Conservation (phyloP, 2,888 invertebrate genomes). For the Beris chalybata region DNA sequence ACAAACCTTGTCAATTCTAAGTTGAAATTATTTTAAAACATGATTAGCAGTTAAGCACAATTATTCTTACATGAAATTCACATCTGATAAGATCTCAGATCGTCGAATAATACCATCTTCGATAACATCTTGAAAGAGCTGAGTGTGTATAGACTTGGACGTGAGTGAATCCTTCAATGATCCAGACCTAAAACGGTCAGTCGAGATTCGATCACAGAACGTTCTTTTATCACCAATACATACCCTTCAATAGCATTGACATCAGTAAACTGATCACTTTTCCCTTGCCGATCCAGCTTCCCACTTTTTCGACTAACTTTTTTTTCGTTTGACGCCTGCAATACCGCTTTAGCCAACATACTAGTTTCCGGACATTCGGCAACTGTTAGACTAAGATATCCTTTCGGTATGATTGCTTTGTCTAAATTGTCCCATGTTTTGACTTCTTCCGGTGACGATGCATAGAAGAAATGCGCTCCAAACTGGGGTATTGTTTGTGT, state of each 20-base stretch:
- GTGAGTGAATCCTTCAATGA: too few relatives aligned
- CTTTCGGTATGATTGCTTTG: slow-evolving; percentile 50
- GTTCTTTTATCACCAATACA: neutral
- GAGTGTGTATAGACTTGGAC: too few relatives aligned
- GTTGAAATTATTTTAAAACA: neutral
- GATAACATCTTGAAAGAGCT: too few relatives aligned
- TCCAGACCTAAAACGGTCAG: too few relatives aligned
- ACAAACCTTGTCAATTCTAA: neutral
- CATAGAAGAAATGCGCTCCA: slow-evolving; percentile 60
- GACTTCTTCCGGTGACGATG: slow-evolving; percentile 56
- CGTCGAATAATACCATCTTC: too few relatives aligned
- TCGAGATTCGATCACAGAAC: too few relatives aligned
- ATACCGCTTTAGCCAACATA: slow-evolving; percentile 25
- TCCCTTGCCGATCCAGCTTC: neutral
- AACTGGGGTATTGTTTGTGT: slow-evolving; percentile 58
- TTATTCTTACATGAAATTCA: too few relatives aligned
- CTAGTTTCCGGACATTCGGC: slow-evolving; percentile 33
- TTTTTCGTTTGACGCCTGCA: neutral
- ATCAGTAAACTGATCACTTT: slow-evolving; percentile 5
- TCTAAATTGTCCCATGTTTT: slow-evolving; percentile 53
- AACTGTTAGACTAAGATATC: slow-evolving; percentile 35
- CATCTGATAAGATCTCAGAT: too few relatives aligned
- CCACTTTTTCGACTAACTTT: neutral
- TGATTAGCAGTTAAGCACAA: neutral
- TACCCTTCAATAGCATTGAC: slow-evolving; percentile 20